Percentiles rank a stretch among this genome's conserved stretches.
Evolutionary conservation across 2,888 invertebrate species (phyloP).

Genomic region (Apamea epomidion): DNA sequence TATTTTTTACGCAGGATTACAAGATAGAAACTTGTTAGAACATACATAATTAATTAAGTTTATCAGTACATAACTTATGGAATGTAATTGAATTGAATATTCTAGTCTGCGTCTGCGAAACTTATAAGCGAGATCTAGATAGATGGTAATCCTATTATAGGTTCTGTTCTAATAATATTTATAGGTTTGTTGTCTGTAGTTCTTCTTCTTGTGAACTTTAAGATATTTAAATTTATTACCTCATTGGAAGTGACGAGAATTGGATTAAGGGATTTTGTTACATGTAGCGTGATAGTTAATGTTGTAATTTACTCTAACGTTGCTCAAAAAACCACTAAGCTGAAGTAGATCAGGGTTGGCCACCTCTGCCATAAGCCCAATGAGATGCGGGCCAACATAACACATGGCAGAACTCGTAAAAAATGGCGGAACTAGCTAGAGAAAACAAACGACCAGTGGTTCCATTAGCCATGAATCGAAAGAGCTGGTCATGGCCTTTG

Average conservation of each 20-base stretch:
- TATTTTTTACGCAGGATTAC: conserved; percentile 9
- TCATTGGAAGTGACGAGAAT: not conserved
- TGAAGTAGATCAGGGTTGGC: not conserved
- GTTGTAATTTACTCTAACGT: not conserved
- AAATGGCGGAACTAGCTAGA: not conserved
- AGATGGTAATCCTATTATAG: conserved; percentile 25
- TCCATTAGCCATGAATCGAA: not conserved
- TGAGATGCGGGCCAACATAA: not conserved
- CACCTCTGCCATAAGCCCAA: not conserved
- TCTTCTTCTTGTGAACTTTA: not conserved
- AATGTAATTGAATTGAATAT: conserved; percentile 25
- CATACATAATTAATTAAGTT: not conserved
- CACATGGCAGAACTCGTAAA: not conserved
- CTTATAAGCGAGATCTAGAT: conserved; percentile 14
- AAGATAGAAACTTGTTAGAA: conserved; percentile 8
- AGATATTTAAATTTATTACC: conserved; percentile 1
- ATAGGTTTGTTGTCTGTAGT: not conserved
- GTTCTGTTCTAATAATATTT: conserved; percentile 15
- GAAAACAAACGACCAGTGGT: not conserved
- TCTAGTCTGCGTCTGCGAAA: conserved; percentile 8
- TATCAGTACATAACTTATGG: not conserved
- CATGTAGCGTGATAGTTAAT: not conserved
- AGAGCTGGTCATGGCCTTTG: not conserved
- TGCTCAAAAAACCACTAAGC: not conserved
- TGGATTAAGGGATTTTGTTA: not conserved